These are phyloP conservation scores for Mesoclemmys tuberculata DNA, from an alignment of 2,113 vertebrate genomes.

Conservation along the genomic window DNA sequence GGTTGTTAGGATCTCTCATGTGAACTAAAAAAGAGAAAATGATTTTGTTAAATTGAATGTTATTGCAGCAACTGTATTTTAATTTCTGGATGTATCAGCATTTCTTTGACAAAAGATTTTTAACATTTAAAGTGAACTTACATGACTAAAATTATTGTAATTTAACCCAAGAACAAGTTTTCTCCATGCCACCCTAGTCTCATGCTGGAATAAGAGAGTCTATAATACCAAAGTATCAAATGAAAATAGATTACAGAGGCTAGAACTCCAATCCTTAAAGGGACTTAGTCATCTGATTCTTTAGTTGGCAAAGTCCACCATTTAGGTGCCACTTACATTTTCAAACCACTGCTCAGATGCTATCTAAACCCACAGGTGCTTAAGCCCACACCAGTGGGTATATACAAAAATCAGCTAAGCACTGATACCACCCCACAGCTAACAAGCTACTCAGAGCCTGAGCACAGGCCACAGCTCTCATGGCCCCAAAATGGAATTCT, in stretches of 20 bases:
- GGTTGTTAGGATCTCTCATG: conserved; percentile 97
- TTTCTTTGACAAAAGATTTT: background rate
- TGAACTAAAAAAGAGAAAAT: conserved; percentile 79
- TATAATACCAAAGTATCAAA: background rate
- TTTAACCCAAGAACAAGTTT: background rate
- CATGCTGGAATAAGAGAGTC: background rate
- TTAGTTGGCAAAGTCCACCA: background rate
- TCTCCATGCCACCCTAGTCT: background rate
- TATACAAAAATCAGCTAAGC: too few species aligned
- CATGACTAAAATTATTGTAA: background rate
- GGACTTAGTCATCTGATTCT: background rate
- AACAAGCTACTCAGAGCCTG: background rate
- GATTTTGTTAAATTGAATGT: background rate
- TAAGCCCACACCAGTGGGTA: background rate
- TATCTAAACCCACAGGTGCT: background rate
- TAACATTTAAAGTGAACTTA: background rate
- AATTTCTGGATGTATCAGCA: background rate
- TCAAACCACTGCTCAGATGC: background rate
- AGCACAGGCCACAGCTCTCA: background rate
- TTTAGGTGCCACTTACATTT: background rate
- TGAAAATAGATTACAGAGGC: background rate
- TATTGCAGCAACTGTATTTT: background rate
- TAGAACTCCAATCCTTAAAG: background rate
- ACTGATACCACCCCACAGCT: background rate
- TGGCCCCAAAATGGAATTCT: background rate